Conservation (phyloP, 2,888 invertebrate species). For the Epinotia demarniana region DNA sequence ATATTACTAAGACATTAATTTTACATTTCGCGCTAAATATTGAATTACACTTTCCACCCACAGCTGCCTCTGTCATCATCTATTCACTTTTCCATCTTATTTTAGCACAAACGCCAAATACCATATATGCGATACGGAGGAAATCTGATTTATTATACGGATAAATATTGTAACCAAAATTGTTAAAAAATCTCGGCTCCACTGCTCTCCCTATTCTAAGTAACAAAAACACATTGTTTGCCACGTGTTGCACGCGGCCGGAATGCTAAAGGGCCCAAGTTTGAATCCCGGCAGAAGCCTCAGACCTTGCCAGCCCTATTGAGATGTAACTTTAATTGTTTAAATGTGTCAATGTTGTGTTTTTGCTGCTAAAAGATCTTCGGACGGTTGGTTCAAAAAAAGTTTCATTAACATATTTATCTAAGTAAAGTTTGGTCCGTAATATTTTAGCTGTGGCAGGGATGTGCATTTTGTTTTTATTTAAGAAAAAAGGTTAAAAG, state of each 20-base stretch:
- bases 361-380: conserved; percentile 29
- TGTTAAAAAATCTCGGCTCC: conserved; percentile 51
- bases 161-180: background rate
- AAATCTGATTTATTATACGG: background rate
- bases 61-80: background rate
- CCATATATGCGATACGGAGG: background rate
- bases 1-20: conserved; percentile 15
- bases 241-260: conserved; percentile 77
- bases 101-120: background rate
- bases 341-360: conserved; percentile 45
- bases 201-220: conserved; percentile 56
- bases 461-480: background rate
- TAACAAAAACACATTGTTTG: conserved; percentile 82
- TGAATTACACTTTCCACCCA: conserved; percentile 29
- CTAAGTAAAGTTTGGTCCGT: background rate
- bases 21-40: conserved; percentile 22
- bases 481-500: background rate
- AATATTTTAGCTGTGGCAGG: background rate
- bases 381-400: conserved; percentile 4
- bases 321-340: conserved; percentile 47
- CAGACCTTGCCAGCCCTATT: conserved; percentile 50
- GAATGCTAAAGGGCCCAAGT: conserved; percentile 72
- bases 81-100: background rate
- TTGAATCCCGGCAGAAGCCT: conserved; percentile 57
- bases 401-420: background rate